These are phyloP conservation scores for Ictalurus punctatus DNA, from an alignment of 2,113 vertebrate genomes.

Conservation along the genomic window DNA sequence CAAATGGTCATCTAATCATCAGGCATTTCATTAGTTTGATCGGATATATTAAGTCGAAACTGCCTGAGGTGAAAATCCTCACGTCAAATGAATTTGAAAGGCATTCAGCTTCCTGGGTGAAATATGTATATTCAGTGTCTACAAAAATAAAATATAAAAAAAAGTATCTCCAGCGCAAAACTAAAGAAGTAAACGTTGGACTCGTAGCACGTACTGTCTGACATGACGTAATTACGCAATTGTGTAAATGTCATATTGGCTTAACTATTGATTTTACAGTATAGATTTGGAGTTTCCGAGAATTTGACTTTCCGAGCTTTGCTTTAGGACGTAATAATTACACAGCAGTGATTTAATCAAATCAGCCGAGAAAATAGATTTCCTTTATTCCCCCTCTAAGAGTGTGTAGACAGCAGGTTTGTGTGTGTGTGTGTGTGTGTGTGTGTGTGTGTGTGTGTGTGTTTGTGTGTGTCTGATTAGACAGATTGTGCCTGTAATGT, in stretches of 20 bases:
- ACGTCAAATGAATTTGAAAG: too few relatives aligned
- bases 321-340: background rate
- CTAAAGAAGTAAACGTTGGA: background rate
- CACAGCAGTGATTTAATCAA: background rate
- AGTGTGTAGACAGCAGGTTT: conserved; percentile 28
- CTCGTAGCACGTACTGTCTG: background rate
- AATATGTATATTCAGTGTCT: background rate
- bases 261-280: background rate
- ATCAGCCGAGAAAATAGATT: background rate
- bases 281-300: background rate
- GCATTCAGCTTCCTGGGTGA: too few relatives aligned
- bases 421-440: background rate
- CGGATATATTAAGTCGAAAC: too few relatives aligned
- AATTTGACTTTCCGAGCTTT: background rate
- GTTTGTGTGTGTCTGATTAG: conserved; percentile 62
- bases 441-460: conserved; percentile 44
- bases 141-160: too few relatives aligned
- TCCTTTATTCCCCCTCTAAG: background rate
- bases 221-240: background rate
- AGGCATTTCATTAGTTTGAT: too few relatives aligned
- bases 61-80: too few relatives aligned
- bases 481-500: conserved; percentile 59
- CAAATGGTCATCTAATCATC: background rate
- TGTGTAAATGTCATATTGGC: background rate
- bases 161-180: background rate